Evolutionary conservation across 2,888 invertebrate species (phyloP).

Genomic region (Helleia helle): DNA sequence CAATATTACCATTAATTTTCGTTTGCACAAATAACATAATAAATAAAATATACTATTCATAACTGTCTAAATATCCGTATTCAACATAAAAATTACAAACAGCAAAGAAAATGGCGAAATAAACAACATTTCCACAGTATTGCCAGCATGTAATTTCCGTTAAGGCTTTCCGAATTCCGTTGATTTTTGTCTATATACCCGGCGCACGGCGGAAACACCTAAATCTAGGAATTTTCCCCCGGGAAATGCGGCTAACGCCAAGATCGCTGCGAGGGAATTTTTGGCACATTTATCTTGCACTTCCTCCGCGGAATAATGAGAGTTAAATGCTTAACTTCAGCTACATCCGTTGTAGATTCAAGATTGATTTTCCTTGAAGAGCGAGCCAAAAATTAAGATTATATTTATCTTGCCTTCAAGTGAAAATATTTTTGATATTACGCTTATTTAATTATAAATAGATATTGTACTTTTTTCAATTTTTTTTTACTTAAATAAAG

Average conservation of each 20-base stretch:
- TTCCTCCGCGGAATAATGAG: conserved; percentile 30
- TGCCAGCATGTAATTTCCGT: conserved; percentile 36
- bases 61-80: too few species aligned
- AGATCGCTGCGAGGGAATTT: conserved; percentile 24
- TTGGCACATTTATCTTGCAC: conserved; percentile 39
- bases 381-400: background rate
- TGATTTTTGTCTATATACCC: conserved; percentile 21
- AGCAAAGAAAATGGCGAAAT: conserved; percentile 7
- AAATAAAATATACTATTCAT: too few species aligned
- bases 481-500: too few species aligned
- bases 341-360: conserved; percentile 32
- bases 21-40: too few species aligned
- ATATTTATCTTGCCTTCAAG: too few species aligned
- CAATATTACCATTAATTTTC: too few species aligned
- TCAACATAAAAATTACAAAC: too few species aligned
- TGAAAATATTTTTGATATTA: too few species aligned
- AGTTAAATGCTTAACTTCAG: conserved; percentile 46
- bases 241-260: conserved; percentile 24
- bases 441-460: too few species aligned
- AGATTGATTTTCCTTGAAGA: conserved; percentile 1
- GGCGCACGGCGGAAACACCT: conserved; percentile 36
- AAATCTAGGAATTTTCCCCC: conserved; percentile 35
- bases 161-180: conserved; percentile 39
- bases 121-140: conserved; percentile 17
- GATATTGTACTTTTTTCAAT: too few species aligned